These are phyloP conservation scores for Diprion similis DNA, from an alignment of 1,140 invertebrate genomes.

Conservation along the genomic window DNA sequence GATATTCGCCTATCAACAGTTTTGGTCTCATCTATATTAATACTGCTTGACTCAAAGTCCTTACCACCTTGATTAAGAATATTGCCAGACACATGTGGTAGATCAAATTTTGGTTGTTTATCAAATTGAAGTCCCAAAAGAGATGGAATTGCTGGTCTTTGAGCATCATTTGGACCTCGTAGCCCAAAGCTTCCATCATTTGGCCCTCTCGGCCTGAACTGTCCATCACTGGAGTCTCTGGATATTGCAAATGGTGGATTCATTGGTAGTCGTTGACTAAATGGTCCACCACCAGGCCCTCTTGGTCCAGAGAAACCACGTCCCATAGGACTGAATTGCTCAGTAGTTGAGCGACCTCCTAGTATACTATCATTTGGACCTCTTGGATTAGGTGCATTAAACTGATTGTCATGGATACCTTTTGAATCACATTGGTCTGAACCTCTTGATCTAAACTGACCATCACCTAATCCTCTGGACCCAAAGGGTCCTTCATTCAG, in stretches of 20 bases:
- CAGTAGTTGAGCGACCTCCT: neutral
- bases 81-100: neutral
- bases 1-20: conserved; percentile 13
- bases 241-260: conserved; percentile 20
- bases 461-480: conserved; percentile 16
- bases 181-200: conserved; percentile 12
- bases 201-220: conserved; percentile 21
- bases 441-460: conserved; percentile 17
- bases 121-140: conserved; percentile 31
- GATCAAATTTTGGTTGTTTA: conserved; percentile 10
- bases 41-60: neutral
- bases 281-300: conserved; percentile 25
- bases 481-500: conserved; percentile 22
- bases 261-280: conserved; percentile 21
- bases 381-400: neutral
- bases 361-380: neutral
- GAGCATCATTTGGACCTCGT: neutral
- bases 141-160: conserved; percentile 22
- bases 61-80: conserved; percentile 6
- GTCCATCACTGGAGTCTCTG: conserved; percentile 20
- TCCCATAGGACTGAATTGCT: neutral
- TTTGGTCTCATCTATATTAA: conserved; percentile 4
- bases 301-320: conserved; percentile 11
- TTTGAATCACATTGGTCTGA: conserved; percentile 8
- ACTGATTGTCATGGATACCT: neutral